Base-by-base conservation (phyloP, 2,113 vertebrate genomes). In the Sinocyclocheilus grahami region DNA sequence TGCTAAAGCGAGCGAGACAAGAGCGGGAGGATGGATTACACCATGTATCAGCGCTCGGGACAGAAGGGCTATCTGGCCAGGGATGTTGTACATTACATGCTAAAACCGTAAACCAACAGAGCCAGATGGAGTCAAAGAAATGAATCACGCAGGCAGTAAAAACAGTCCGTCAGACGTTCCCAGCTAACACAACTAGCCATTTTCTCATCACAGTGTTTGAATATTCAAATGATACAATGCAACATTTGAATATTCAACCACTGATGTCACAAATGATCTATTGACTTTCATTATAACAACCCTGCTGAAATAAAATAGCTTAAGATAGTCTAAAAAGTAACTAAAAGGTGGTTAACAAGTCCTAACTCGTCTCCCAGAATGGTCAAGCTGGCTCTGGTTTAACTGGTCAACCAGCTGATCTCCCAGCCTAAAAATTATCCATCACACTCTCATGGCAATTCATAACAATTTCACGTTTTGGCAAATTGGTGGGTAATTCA, bases 51-150 rank as follows among this genome's bases (percentile, higher is more conserved):
- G 48, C 39, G 67, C 78, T 76, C 84, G 20, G 85, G 82, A 75
- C 63, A 82, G 39, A 79, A 51, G 11, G 12, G 24, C n/a, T 8
- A 81, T 80, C 81, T 80, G 82, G 75, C 22, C 53, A 74, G 74
- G 87, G 78, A 88, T 90, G 89, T 89, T 88, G 80, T 86, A 20
- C 77, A 90, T 88, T 90, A 86, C 69, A 89, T 86, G 89, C 84
- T 89, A 51, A 39, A 82, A 85, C 65, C 76, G 18, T 79, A 80
- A 20, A 63, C 79, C 46, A 69, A 33, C 37, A 18, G 37, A 71
- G 46, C 67, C 87, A 83, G 85, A 85, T 85, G 82, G 78, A 80
- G 33, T 14, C 4, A 27, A 33, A 76, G 71, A 82, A 62, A 88
- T 63, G 58, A 82, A 79, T 75, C 71, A 51, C 27, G 16, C 24